These are phyloP conservation scores for Pyrocoelia pectoralis DNA, from an alignment of 2,888 invertebrate genomes.

Conservation along the genomic window DNA sequence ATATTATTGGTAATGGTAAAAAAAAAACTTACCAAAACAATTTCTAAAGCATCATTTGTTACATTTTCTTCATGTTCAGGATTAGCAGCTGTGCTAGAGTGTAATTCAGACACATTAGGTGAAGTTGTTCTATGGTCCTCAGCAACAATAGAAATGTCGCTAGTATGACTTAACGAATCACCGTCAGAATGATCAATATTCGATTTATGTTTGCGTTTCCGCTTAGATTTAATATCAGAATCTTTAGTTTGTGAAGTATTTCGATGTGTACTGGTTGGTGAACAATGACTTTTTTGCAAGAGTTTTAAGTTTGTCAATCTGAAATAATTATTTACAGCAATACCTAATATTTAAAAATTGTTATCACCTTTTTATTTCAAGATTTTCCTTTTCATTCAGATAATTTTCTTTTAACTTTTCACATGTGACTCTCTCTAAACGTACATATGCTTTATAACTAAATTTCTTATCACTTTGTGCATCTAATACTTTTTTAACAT, in stretches of 20 bases:
- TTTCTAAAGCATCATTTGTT: too few species aligned
- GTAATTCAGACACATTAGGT: too few species aligned
- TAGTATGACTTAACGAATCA: too few species aligned
- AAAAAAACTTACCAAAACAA: too few species aligned
- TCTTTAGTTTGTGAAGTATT: too few species aligned
- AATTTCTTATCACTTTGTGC: slow-evolving; percentile 44
- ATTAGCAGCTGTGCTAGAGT: too few species aligned
- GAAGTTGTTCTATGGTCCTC: too few species aligned
- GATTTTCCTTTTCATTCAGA: slow-evolving; percentile 44
- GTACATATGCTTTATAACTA: slow-evolving; percentile 44
- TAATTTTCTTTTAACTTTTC: slow-evolving; percentile 50
- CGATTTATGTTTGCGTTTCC: background rate
- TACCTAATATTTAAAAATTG: too few species aligned
- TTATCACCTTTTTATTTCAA: slow-evolving; percentile 42
- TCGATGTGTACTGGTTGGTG: background rate
- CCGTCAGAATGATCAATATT: too few species aligned
- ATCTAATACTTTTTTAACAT: background rate
- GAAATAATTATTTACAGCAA: slow-evolving; percentile 14
- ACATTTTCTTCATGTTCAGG: too few species aligned
- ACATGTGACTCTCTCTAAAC: slow-evolving; percentile 47
- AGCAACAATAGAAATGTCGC: too few species aligned
- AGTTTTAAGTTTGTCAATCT: slow-evolving; percentile 41
- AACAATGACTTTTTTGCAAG: slow-evolving; percentile 34
- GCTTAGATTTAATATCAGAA: background rate
- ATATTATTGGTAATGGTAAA: too few species aligned